A percentile compares a stretch with the other conserved stretches of the same genome.
These are phyloP conservation scores for Alethe diademata DNA, from an alignment of 2,113 vertebrate species.

Conservation along the genomic window DNA sequence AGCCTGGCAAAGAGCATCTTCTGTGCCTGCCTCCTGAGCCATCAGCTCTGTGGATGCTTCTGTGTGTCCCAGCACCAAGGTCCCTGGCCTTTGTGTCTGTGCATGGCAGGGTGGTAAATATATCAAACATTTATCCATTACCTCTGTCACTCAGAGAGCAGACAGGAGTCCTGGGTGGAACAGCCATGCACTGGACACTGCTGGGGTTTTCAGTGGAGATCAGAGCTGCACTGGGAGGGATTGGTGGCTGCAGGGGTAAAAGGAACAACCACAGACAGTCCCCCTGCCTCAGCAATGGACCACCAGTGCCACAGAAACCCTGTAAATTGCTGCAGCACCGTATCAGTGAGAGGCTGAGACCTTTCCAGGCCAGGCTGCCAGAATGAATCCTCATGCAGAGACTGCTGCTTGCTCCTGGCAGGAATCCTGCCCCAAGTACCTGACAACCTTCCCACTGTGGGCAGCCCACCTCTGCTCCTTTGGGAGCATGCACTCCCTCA, in stretches of 20 bases:
- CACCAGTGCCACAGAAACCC: background rate
- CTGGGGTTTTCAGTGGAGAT: background rate
- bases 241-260: background rate
- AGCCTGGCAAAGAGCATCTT: background rate
- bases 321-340: background rate
- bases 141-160: background rate
- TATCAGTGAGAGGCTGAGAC: background rate
- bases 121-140: background rate
- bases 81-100: background rate
- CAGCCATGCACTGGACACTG: conserved; percentile 4
- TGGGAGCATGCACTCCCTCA: background rate
- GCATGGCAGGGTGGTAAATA: background rate
- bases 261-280: background rate
- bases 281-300: background rate
- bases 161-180: background rate
- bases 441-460: background rate
- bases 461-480: background rate
- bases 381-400: background rate
- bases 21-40: background rate
- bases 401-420: background rate
- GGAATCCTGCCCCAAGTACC: background rate
- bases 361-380: background rate
- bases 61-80: background rate
- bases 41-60: background rate
- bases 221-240: background rate